Base-by-base conservation (phyloP, 1,140 invertebrate genomes). In the Leptopilina clavipes region DNA sequence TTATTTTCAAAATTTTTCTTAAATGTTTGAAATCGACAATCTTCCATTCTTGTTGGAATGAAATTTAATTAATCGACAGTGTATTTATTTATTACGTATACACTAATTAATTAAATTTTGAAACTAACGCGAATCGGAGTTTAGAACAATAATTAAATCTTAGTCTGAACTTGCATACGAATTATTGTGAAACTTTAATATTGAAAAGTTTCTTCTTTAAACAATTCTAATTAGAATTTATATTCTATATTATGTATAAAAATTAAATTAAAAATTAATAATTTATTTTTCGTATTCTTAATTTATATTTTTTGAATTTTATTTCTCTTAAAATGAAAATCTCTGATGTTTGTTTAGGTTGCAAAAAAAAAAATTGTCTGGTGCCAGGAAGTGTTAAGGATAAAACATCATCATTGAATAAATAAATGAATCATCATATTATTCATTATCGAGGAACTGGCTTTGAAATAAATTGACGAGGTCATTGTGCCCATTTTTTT, bases 401-500 rank as follows among this genome's bases (percentile, higher is more conserved):
- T 3, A 65, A 31, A 65, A 31, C 19, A 7, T 9, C 22, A 40
- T n/a, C 6, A 10, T 31, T 65, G 22, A 65, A 25, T 31, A n/a
- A 65, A 65, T 65, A 25, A 17, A 65, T 65, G 25, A 37, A 65
- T 65, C 22, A 65, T 65, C 11, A 31, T 65, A 12, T 25, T 59
- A 7, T 31, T 65, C 12, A 65, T 65, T 65, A 40, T 6, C 37
- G 9, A 40, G n/a, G 19, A 65, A 22, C 22, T n/a, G 12, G 10
- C 12, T 65, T n/a, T n/a, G 14, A 11, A 31, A 65, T 37, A 37
- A 31, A 40, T 65, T n/a, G 11, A 0, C 7, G 59, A 25, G 22
- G 59, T 65, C 11, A 12, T 31, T 65, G 25, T 22, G 22, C 59
- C 14, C 25, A n/a, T 65, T 48, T 65, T 65, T 65, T 14, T 65